A percentile compares a stretch with the other conserved stretches of the same genome.
phyloP scores from a whole-genome alignment of 2,113 vertebrate genomes.

The Ursus arctos region DNA sequence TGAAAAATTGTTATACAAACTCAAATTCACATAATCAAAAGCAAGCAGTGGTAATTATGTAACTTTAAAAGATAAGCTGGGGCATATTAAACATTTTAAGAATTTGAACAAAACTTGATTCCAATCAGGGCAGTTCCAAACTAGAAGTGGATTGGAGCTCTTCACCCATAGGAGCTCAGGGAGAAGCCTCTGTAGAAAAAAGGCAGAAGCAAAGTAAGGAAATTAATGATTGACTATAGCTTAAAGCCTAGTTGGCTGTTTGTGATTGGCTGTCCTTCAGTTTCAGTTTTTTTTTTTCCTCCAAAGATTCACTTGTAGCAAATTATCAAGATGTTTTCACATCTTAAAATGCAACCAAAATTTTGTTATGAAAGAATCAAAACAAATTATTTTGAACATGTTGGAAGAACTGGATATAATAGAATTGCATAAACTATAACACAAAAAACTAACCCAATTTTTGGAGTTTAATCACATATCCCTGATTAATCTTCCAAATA shows the following conservation, averaged over 20 bases:
- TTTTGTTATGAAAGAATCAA: neutral
- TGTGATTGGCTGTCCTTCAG: neutral
- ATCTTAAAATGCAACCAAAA: neutral
- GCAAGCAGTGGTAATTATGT: neutral
- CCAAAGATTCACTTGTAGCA: neutral
- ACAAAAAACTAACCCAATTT: neutral
- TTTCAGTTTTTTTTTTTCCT: neutral
- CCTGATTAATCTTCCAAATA: conserved; percentile 32
- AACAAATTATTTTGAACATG: neutral
- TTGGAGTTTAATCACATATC: neutral
- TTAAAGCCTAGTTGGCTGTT: neutral
- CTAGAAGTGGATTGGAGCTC: neutral
- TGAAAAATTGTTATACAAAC: neutral
- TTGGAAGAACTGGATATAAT: neutral
- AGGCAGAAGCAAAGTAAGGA: neutral
- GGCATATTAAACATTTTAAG: neutral
- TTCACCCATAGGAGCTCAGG: rapidly evolving
- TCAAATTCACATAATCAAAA: neutral
- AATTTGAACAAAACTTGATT: neutral
- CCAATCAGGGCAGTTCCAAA: neutral
- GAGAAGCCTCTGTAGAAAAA: neutral
- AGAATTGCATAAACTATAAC: neutral
- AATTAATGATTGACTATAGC: neutral
- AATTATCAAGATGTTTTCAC: neutral
- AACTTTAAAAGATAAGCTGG: neutral